These are phyloP conservation scores for Parazoanthus atlanticus DNA, from an alignment of 92 coral and sea anemone genomes.

Conservation along the genomic window DNA sequence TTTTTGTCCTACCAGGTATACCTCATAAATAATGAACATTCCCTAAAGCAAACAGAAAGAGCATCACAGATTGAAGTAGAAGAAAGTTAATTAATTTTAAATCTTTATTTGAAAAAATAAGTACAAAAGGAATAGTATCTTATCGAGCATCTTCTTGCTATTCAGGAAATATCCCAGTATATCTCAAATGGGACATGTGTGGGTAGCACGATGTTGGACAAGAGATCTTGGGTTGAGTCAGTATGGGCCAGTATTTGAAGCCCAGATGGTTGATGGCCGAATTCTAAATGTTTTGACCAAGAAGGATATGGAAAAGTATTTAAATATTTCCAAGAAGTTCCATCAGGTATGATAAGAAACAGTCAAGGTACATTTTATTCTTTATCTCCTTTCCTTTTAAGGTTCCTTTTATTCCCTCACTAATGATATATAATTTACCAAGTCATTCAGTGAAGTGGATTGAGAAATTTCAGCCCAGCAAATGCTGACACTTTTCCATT, in stretches of 20 bases:
- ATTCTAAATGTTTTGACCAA: slow-evolving; percentile 79
- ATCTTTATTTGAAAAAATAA: neutral
- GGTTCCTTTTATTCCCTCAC: too few relatives aligned
- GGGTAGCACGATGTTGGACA: slow-evolving; percentile 91
- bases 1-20: too few relatives aligned
- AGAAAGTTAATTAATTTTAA: too few relatives aligned
- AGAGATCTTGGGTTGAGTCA: slow-evolving; percentile 93
- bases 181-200: slow-evolving; percentile 84
- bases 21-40: too few relatives aligned
- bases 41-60: too few relatives aligned
- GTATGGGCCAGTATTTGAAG: slow-evolving; percentile 89
- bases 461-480: too few relatives aligned
- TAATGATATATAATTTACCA: too few relatives aligned
- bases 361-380: too few relatives aligned
- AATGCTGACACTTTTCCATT: too few relatives aligned
- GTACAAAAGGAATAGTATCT: neutral
- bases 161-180: slow-evolving; percentile 85
- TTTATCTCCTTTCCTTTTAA: too few relatives aligned
- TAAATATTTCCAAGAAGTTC: slow-evolving; percentile 82
- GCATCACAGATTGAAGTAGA: too few relatives aligned
- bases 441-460: too few relatives aligned
- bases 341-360: slow-evolving; percentile 74
- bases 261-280: slow-evolving; percentile 97
- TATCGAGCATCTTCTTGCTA: neutral
- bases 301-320: slow-evolving; percentile 95